phyloP scores from a whole-genome alignment of 2,113 vertebrate genomes.

The Leptocoma aspasia region DNA sequence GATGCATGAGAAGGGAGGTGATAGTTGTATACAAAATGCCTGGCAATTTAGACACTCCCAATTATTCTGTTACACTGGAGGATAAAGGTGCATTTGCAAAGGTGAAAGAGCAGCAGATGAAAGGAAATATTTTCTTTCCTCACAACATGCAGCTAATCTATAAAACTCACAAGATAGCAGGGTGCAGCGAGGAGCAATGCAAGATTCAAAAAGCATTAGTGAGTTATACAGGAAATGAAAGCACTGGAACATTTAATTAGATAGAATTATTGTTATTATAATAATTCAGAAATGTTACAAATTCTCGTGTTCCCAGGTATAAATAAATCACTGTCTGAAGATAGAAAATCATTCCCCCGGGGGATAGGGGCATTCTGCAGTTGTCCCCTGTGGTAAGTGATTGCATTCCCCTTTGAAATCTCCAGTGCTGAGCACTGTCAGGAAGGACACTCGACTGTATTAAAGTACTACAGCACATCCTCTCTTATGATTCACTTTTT shows the following conservation, averaged over 20 bases:
- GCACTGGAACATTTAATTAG: neutral
- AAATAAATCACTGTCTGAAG: neutral
- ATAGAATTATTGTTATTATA: neutral
- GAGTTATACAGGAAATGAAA: neutral
- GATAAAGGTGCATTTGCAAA: conserved; percentile 12
- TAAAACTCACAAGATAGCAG: neutral
- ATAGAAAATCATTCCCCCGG: neutral
- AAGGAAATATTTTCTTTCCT: conserved; percentile 1
- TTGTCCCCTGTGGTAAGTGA: neutral
- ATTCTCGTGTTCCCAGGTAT: neutral
- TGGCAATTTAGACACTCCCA: neutral
- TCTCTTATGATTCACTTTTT: conserved; percentile 40
- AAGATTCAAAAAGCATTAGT: neutral
- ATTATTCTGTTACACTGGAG: neutral
- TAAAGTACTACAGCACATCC: neutral
- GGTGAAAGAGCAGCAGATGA: neutral
- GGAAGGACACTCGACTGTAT: neutral
- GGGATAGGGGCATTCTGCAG: neutral
- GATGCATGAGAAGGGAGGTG: neutral
- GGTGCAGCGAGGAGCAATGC: neutral
- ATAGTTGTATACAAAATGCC: neutral
- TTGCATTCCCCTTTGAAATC: neutral
- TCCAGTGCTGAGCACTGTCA: neutral
- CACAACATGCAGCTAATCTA: neutral
- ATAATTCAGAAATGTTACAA: neutral